Evolutionary conservation across 2,888 invertebrate species (phyloP).

Genomic region (Salpingus planirostris): DNA sequence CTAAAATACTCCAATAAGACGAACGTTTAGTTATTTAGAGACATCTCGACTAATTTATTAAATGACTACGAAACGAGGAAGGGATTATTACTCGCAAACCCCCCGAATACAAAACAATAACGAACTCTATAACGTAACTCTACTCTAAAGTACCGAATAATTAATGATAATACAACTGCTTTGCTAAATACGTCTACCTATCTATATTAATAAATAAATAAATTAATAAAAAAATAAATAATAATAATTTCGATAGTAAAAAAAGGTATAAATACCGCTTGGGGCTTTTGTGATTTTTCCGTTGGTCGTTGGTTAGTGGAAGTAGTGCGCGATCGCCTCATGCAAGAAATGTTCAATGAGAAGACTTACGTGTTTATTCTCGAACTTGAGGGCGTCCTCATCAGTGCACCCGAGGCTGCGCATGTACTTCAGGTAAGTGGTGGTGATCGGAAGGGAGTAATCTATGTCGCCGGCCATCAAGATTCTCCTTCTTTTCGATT

Average conservation of each 20-base stretch:
- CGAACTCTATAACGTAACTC: no score
- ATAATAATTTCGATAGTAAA: slow-evolving; percentile 2
- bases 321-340: slow-evolving; percentile 36
- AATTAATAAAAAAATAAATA: slow-evolving; percentile 1
- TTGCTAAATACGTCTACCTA: no score
- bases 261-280: neutral
- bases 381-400: slow-evolving; percentile 51
- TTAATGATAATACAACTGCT: no score
- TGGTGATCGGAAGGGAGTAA: slow-evolving; percentile 82
- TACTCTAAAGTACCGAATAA: no score
- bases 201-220: slow-evolving; percentile 4
- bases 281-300: neutral
- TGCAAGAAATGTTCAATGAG: slow-evolving; percentile 37
- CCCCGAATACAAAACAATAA: no score
- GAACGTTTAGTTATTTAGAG: no score
- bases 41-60: no score
- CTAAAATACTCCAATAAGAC: no score
- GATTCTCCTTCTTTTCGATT: slow-evolving; percentile 29
- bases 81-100: no score
- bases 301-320: slow-evolving; percentile 24
- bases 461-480: slow-evolving; percentile 52
- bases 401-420: slow-evolving; percentile 59
- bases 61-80: no score
- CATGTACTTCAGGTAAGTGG: slow-evolving; percentile 80
- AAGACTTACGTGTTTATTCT: slow-evolving; percentile 50